These are phyloP conservation scores for Acomys russatus DNA, from an alignment of 2,797 vertebrate genomes.

Conservation along the genomic window DNA sequence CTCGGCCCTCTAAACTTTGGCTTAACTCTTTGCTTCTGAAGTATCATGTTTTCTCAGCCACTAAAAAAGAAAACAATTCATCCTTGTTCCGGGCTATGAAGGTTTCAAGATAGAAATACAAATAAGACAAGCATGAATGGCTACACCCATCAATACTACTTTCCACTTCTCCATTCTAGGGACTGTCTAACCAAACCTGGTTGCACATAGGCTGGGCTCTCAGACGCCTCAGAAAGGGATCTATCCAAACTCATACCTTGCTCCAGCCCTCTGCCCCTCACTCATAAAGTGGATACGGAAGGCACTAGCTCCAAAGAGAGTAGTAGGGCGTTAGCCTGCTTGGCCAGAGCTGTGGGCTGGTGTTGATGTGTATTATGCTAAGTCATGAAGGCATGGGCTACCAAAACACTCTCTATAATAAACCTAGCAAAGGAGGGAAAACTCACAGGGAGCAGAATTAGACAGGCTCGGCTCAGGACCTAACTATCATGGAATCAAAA, in stretches of 20 bases:
- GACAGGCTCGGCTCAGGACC: neutral
- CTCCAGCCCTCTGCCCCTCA: neutral
- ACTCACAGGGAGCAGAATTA: neutral
- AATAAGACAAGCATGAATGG: neutral
- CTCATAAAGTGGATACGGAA: slow-evolving; percentile 14
- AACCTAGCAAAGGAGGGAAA: neutral
- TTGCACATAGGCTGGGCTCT: neutral
- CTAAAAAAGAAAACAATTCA: neutral
- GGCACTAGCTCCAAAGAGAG: neutral
- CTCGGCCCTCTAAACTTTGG: neutral
- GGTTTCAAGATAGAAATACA: neutral
- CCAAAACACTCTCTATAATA: neutral
- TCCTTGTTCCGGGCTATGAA: neutral
- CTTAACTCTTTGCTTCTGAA: neutral
- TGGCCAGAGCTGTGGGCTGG: neutral
- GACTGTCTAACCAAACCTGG: neutral
- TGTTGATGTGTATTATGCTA: neutral
- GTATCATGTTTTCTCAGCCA: neutral
- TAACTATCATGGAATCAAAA: neutral
- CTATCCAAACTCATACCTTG: slow-evolving; percentile 6
- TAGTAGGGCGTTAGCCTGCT: neutral
- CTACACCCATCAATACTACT: neutral
- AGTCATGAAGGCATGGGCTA: neutral
- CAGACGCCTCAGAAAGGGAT: neutral
- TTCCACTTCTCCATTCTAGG: neutral